phyloP scores from a whole-genome alignment of 2,888 invertebrate species.

The Trilocha varians region DNA sequence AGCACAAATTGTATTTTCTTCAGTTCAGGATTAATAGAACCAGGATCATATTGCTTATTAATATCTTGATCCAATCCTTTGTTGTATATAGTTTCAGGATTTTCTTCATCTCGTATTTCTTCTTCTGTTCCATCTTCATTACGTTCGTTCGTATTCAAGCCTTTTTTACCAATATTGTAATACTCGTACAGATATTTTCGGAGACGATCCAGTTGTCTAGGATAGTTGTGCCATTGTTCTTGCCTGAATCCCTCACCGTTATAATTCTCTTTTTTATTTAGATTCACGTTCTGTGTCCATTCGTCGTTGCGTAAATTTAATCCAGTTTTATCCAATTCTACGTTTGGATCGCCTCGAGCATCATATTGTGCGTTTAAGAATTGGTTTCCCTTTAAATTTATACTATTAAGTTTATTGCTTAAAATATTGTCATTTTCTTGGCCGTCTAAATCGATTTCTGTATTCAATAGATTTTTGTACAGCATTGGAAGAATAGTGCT shows the following conservation, averaged over 20 bases:
- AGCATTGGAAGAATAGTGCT: slow-evolving; percentile 51
- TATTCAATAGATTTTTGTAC: slow-evolving; percentile 31
- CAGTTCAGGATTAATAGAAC: slow-evolving; percentile 40
- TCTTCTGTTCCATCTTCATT: slow-evolving; percentile 19
- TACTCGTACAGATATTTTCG: slow-evolving; percentile 31
- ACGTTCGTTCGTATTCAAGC: slow-evolving; percentile 31
- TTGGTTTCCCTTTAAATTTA: slow-evolving; percentile 35
- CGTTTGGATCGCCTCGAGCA: slow-evolving; percentile 14
- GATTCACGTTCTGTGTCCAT: slow-evolving; percentile 25
- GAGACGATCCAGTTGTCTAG: slow-evolving; percentile 54
- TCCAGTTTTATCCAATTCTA: slow-evolving; percentile 12
- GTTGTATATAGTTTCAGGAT: slow-evolving; percentile 25
- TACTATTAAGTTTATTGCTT: slow-evolving; percentile 39
- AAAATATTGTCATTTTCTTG: slow-evolving; percentile 52
- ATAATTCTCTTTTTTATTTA: slow-evolving; percentile 33
- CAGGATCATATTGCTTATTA: background rate
- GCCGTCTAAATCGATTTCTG: slow-evolving; percentile 29
- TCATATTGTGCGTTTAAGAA: slow-evolving; percentile 30
- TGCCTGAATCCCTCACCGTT: slow-evolving; percentile 48
- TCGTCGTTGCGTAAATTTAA: slow-evolving; percentile 20
- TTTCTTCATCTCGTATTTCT: slow-evolving; percentile 13
- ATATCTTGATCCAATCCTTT: slow-evolving; percentile 27
- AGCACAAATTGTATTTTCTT: slow-evolving; percentile 51
- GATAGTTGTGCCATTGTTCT: slow-evolving; percentile 63
- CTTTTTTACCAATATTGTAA: slow-evolving; percentile 27